Evolutionary conservation across 2,888 invertebrate species (phyloP).

Genomic region (Hirtodrosophila histrioides): DNA sequence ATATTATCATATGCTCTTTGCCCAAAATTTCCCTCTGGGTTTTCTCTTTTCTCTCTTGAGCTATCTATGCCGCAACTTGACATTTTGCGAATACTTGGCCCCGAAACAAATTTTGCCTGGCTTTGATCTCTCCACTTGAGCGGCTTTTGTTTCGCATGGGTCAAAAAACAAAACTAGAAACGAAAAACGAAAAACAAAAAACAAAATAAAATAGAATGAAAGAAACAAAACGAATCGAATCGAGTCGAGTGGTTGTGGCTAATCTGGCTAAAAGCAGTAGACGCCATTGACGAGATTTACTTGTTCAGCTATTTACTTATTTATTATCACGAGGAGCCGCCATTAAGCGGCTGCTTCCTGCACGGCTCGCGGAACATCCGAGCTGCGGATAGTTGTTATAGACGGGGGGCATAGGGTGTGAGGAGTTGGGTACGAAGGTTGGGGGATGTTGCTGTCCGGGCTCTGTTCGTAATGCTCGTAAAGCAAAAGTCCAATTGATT

Average conservation of each 20-base stretch:
- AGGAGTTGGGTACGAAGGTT: background rate
- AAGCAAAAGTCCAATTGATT: conserved; percentile 65
- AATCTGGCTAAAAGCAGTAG: conserved; percentile 61
- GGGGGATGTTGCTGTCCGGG: conserved; percentile 2
- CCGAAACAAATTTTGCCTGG: conserved; percentile 51
- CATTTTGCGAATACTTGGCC: conserved; percentile 60
- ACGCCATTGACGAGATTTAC: conserved; percentile 55
- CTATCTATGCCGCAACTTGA: conserved; percentile 59
- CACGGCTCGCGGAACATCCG: conserved; percentile 17
- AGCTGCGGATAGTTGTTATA: conserved; percentile 5
- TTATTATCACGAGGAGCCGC: conserved; percentile 51
- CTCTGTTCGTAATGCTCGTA: conserved; percentile 15
- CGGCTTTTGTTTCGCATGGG: conserved; percentile 42
- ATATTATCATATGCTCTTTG: conserved; percentile 1
- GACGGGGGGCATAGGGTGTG: background rate
- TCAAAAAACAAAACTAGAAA: conserved; percentile 26
- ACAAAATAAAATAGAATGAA: conserved; percentile 1
- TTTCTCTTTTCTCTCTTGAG: conserved; percentile 39
- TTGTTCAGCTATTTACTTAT: conserved; percentile 55
- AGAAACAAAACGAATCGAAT: conserved; percentile 5
- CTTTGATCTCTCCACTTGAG: conserved; percentile 63
- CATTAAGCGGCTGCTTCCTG: conserved; percentile 67
- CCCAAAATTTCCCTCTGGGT: background rate
- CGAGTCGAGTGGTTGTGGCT: conserved; percentile 25
- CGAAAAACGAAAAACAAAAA: conserved; percentile 9